Base-by-base conservation (phyloP, 2,113 vertebrate genomes). In the Mormoops blainvillei region DNA sequence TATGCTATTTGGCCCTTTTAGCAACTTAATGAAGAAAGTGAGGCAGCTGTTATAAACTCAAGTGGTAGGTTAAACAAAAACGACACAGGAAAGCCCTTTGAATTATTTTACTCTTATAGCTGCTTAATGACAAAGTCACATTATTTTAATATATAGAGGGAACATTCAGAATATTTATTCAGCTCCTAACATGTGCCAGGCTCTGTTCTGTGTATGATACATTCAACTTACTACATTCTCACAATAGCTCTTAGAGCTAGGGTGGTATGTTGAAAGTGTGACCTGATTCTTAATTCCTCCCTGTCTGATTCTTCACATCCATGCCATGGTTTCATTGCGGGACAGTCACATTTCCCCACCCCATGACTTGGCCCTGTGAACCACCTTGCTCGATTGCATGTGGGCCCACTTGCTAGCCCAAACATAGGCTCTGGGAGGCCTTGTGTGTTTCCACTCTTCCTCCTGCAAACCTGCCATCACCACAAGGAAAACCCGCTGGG, bases 1-100 rank as follows among this genome's bases (percentile, higher is more conserved):
- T 65, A 54, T 92, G 70, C 78, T 93, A 85, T 93, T 95, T 85
- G 52, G 82, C 87, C 22, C 31, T 92, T 88, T 95, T 61, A 96
- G 33, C 13, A 87, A 89, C 31, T 65, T 63, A 88, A 31, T 76
- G n/a, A 90, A 67, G 45, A 94, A 95, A 88, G 61, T 84, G 43
- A 92, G 28, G 36, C 33, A 92, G 33, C 74, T 93, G n/a, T 71
- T 87, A 74, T 58, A 74, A 87, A 61, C 36, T 95, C 43, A 43
- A 94, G 7, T 71, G 58, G 70, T 45, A 87, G 18, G 26, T 58
- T 50, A 68, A 77, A 84, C 48, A 56, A 78, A 81, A 74, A 78
- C 63, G 9, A 38, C 28, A 8, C 5, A n/a, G 63, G 43, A 52
- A 74, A 63, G 31, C 33, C 7, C 41, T 82, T 13, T 83, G 70